Percentiles rank a stretch among this genome's conserved stretches.
Conservation (phyloP, 2,113 vertebrate species). For the Etia nguti region DNA sequence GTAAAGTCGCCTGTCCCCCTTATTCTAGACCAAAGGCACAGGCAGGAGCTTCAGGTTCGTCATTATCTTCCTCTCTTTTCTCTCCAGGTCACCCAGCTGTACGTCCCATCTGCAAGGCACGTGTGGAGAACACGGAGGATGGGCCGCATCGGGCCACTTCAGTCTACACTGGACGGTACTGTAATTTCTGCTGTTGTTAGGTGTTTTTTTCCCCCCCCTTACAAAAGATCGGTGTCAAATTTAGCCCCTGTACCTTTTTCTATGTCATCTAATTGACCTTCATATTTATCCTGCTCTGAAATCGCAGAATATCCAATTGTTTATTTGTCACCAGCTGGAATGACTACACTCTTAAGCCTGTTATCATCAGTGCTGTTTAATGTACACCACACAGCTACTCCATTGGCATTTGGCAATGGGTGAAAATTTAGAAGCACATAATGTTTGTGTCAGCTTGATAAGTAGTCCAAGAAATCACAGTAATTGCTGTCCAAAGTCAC, state of each 20-base stretch:
- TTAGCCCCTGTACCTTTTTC: background rate
- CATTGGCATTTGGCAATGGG: slow-evolving; percentile 15
- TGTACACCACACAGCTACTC: background rate
- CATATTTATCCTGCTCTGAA: background rate
- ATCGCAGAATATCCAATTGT: background rate
- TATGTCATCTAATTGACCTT: background rate
- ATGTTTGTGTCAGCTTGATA: slow-evolving; percentile 39
- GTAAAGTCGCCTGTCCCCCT: background rate
- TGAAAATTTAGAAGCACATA: slow-evolving; percentile 1
- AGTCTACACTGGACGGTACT: slow-evolving; percentile 92
- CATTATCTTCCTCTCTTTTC: background rate
- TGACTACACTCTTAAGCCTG: background rate
- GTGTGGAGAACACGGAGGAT: slow-evolving; percentile 92
- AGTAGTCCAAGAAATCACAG: slow-evolving; percentile 33
- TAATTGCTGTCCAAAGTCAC: slow-evolving; percentile 54
- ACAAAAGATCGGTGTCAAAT: background rate
- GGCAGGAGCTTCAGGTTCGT: background rate
- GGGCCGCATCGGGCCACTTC: slow-evolving; percentile 93
- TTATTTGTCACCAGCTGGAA: background rate
- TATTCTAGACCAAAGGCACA: background rate
- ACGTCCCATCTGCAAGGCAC: slow-evolving; percentile 90
- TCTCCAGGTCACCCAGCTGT: slow-evolving; percentile 90
- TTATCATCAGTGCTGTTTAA: background rate
- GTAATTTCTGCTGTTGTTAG: background rate
- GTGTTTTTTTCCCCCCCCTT: background rate